Base-by-base conservation (phyloP, 2,888 invertebrate genomes). In the Pomacea canaliculata region DNA sequence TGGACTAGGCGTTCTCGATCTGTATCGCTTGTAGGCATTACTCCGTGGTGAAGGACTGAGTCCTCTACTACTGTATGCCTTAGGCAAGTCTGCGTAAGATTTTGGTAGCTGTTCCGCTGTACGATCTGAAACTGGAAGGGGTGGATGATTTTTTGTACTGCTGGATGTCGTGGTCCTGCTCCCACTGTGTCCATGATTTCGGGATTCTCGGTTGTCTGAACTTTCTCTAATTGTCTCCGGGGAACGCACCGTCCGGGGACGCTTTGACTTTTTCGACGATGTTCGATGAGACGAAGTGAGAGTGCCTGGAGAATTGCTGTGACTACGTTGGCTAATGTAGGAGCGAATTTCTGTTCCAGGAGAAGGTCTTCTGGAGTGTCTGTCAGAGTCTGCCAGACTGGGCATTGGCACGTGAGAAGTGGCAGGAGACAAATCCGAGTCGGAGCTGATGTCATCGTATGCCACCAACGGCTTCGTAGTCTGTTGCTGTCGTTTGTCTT, bases 361-460 rank as follows among this genome's bases (percentile, higher is more conserved):
- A 23, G 81, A 81, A 37, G 48, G 62, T 59, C 79, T 75, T 59
- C 74, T 62, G 18, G 71, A 70, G 19, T 48, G 49, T 70, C 75
- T 49, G n/a, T 76, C 72, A 18, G 71, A 66, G n/a, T 74, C 74
- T 49, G 71, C 77, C 5, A 70, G 79, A 76, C 70, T 76, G n/a
- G 74, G 77, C 49, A 70, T 70, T 23, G 66, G 70, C 27, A 49
- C 66, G 51, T 75, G 70, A 63, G 69, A 73, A 51, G 83, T 79
- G 7, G 67, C 18, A n/a, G 73, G 49, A 10, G 83, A 78, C 37
- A 86, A 81, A n/a, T 85, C 86, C 16, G 86, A 86, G 74, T 87
- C 88, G n/a, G 87, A 87, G 80, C 86, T 87, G 27, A 88, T 85
- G 77, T 86, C 87, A 79, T 88, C 88, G 76, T 88, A 88, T 60